phyloP scores from a whole-genome alignment of 2,797 vertebrate species.

The Pseudochaenichthys georgianus region DNA sequence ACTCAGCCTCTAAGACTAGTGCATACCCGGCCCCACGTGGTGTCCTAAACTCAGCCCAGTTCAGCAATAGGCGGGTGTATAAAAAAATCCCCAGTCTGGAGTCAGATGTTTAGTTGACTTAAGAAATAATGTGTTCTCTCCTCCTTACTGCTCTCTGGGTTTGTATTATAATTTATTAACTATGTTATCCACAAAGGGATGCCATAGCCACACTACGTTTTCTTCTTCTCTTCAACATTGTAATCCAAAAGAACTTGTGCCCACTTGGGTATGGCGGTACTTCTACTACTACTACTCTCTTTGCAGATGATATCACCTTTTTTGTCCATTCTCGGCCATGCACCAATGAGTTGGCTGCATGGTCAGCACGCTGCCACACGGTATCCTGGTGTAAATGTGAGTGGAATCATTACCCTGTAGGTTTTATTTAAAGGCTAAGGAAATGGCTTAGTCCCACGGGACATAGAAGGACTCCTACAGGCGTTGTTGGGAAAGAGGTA shows the following conservation, averaged over 20 bases:
- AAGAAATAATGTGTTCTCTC: conserved; percentile 80
- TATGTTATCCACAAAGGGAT: conserved; percentile 88
- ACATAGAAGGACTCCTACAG: no score
- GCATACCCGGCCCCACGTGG: conserved; percentile 94
- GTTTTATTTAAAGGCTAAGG: conserved; percentile 31
- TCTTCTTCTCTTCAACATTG: conserved; percentile 81
- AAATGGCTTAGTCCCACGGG: conserved; percentile 33
- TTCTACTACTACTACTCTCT: conserved; percentile 75
- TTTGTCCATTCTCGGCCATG: conserved; percentile 72
- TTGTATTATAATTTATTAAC: conserved; percentile 86
- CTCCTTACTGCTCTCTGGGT: conserved; percentile 86
- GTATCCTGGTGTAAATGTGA: conserved; percentile 51
- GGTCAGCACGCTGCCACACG: conserved; percentile 74
- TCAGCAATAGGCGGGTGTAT: conserved; percentile 99
- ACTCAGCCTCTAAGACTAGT: conserved; percentile 97
- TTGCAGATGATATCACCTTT: conserved; percentile 78
- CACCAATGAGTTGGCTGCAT: conserved; percentile 74
- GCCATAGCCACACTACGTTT: conserved; percentile 88
- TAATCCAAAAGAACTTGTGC: conserved; percentile 76
- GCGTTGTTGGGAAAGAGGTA: conserved; percentile 10
- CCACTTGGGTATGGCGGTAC: conserved; percentile 68
- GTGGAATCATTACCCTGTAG: conserved; percentile 16
- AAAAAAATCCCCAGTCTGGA: conserved; percentile 99
- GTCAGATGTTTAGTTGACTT: conserved; percentile 95
- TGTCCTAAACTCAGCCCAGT: conserved; percentile 95